Evolutionary conservation across 2,113 vertebrate species (phyloP), one percentile per base, ranked within the genome.

Genomic region (Nannospalax galili): DNA sequence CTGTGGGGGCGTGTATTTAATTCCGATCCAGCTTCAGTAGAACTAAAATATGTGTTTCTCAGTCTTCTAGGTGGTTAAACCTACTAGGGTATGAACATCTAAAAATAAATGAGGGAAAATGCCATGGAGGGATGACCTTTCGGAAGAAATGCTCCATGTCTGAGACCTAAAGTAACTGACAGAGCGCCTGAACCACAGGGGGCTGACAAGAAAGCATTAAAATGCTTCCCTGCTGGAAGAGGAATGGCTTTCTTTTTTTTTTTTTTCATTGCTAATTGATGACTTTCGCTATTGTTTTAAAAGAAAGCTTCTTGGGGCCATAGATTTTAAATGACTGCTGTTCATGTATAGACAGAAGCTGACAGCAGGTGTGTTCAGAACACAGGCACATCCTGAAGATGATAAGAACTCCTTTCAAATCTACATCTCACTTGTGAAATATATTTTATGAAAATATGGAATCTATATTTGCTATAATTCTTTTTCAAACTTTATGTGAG

Each of bases 101-200:
- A 65, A 97, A 97, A 98, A 96, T 97, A 97, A 97, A 80, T 90
- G 87, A 40, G 52, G 67, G 69, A 42, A 96, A 94, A 95, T 93
- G 90, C 30, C 90, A 84, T 14, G n/a, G 85, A 81, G 90, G 74
- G 92, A 96, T 97, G 96, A 97, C 96, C 93, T 97, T 97, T 97
- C 84, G 72, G 89, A 92, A 94, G 93, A 96, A 97, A 94, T 4
- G 1, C 92, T 97, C 88, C 2, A 9, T 48, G 28, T 84, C 88
- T 96, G 95, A 95, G 87, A 92, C 96, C 93, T 96, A 84, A 90
- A 96, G 92, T 92, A 95, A 82, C 80, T 91, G 92, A 86, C 88
- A 74, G 92, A 97, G 69, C 7, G 2, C 60, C 62, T 16, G 80
- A 95, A 40, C 94, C 89, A 86, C 91, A 79, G 94, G 92, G 82